These are phyloP conservation scores for Limonius californicus DNA, from an alignment of 1,140 invertebrate genomes.

Conservation along the genomic window DNA sequence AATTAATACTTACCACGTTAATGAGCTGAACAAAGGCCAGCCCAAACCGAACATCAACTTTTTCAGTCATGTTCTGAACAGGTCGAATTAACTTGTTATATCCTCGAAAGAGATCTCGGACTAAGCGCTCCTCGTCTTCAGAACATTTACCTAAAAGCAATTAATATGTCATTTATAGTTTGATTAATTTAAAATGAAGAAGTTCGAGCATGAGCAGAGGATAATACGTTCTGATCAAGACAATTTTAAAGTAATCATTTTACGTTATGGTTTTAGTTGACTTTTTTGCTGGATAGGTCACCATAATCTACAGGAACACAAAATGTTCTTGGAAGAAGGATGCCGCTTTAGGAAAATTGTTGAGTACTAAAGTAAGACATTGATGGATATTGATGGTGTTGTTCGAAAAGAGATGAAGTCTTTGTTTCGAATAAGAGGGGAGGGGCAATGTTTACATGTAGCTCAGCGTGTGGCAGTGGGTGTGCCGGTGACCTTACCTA, in stretches of 20 bases:
- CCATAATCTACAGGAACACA: no score
- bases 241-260: no score
- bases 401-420: conserved; percentile 16
- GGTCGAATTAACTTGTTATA: conserved; percentile 99
- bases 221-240: no score
- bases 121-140: conserved; percentile 93
- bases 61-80: conserved; percentile 95
- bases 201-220: no score
- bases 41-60: conserved; percentile 93
- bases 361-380: not conserved
- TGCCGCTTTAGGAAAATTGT: no score
- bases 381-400: not conserved
- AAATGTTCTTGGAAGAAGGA: no score
- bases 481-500: conserved; percentile 41
- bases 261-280: no score
- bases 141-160: conserved; percentile 63
- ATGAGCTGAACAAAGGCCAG: conserved; percentile 98
- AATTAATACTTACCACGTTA: conserved; percentile 84
- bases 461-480: conserved; percentile 37
- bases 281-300: no score
- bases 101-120: conserved; percentile 94
- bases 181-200: no score
- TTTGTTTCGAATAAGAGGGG: conserved; percentile 42
- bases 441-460: conserved; percentile 47
- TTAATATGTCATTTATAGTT: no score